These are phyloP conservation scores for Anabas testudineus DNA, from an alignment of 2,797 vertebrate genomes.

Conservation along the genomic window DNA sequence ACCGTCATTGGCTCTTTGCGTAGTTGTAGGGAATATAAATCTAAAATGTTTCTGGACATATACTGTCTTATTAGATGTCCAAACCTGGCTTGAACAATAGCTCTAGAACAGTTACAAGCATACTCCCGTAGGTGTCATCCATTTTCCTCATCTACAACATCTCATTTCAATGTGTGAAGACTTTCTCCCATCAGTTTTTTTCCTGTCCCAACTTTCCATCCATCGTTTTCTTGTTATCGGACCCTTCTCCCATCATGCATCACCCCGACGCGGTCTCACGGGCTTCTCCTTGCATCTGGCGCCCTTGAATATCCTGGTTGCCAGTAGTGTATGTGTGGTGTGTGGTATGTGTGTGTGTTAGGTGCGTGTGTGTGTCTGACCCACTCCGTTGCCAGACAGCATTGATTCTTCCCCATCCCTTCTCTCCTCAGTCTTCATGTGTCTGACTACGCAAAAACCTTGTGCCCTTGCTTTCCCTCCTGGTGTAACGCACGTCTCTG, in stretches of 20 bases:
- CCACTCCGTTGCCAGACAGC: constrained; percentile 70
- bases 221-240: constrained; percentile 56
- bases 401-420: constrained; percentile 78
- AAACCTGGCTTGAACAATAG: neutral
- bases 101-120: neutral
- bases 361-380: constrained; percentile 63
- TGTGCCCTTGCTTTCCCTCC: constrained; percentile 62
- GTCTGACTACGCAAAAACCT: constrained; percentile 77
- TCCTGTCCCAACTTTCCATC: constrained; percentile 49
- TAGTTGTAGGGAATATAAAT: neutral
- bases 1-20: neutral
- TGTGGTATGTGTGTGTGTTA: constrained; percentile 35
- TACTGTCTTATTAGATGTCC: neutral
- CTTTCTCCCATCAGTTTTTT: constrained; percentile 19
- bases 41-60: neutral
- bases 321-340: constrained; percentile 32
- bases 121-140: neutral
- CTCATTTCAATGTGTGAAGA: constrained; percentile 29
- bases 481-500: constrained; percentile 9
- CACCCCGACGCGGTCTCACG: constrained; percentile 48
- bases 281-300: constrained; percentile 46
- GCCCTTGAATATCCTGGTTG: constrained; percentile 60
- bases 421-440: constrained; percentile 83
- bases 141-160: neutral
- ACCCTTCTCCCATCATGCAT: constrained; percentile 46